Percentiles rank a stretch among this genome's conserved stretches.
Evolutionary conservation across 2,113 vertebrate species (phyloP).

Genomic region (Cynocephalus volans): DNA sequence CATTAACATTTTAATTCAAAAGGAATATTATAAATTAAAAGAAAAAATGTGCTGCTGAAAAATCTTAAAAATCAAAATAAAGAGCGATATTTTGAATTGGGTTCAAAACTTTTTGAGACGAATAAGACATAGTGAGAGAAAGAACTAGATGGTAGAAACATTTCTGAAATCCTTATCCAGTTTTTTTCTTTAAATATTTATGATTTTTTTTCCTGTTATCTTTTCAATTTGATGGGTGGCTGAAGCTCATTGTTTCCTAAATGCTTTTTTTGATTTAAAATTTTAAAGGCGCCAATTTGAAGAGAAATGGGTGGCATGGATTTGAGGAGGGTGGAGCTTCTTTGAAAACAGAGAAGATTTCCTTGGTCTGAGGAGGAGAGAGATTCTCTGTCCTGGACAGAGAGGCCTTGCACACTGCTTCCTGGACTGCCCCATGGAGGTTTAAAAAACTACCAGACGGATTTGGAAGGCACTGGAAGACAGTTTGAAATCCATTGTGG

Average conservation of each 20-base stretch:
- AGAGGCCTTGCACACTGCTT: neutral
- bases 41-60: neutral
- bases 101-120: neutral
- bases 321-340: neutral
- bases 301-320: neutral
- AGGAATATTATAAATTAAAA: slow-evolving; percentile 16
- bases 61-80: neutral
- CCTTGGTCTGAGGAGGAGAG: neutral
- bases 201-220: neutral
- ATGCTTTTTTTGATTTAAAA: neutral
- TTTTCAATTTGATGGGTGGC: neutral
- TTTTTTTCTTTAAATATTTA: neutral
- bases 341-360: neutral
- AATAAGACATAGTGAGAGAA: neutral
- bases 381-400: neutral
- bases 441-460: neutral
- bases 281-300: neutral
- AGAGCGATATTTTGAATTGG: slow-evolving; percentile 9
- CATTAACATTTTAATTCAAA: slow-evolving; percentile 42
- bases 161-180: neutral
- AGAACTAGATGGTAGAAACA: neutral
- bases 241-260: neutral
- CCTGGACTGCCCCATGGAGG: neutral
- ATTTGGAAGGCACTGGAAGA: neutral
- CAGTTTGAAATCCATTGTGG: neutral